Evolutionary conservation across 2,888 invertebrate genomes (phyloP).

Genomic region (Eulithis prunata): DNA sequence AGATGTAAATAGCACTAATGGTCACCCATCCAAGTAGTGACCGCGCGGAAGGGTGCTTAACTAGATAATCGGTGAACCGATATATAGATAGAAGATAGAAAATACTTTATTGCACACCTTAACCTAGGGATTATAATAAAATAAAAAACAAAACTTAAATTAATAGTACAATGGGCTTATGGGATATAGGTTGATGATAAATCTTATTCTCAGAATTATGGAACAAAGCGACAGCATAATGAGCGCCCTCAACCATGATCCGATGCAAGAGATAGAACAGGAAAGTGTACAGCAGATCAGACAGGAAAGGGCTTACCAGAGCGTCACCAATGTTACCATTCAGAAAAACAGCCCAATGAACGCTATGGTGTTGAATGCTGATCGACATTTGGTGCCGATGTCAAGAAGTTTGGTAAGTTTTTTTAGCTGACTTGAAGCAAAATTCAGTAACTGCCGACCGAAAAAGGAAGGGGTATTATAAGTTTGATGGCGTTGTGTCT

Average conservation of each 20-base stretch:
- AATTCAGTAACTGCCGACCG: neutral
- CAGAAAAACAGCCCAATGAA: conserved; percentile 15
- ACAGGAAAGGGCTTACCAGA: conserved; percentile 11
- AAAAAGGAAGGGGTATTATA: no score
- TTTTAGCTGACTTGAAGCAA: neutral
- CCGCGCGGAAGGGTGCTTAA: no score
- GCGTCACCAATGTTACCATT: conserved; percentile 12
- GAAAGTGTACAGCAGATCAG: conserved; percentile 20
- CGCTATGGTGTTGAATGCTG: conserved; percentile 1
- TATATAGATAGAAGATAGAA: no score
- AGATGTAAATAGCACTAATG: no score
- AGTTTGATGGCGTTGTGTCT: no score
- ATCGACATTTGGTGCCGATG: conserved; percentile 35
- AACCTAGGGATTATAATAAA: no score
- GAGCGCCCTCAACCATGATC: conserved; percentile 39
- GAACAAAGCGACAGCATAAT: conserved; percentile 39
- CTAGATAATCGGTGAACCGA: no score
- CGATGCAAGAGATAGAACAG: conserved; percentile 33
- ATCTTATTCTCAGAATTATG: conserved; percentile 29
- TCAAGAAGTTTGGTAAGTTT: conserved; percentile 20
- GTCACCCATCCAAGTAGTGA: no score
- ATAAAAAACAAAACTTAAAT: no score
- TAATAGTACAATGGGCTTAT: no score
- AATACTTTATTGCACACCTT: no score
- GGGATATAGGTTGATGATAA: no score